Conservation (phyloP, 2,113 vertebrate genomes). For the Pitta sordida region DNA sequence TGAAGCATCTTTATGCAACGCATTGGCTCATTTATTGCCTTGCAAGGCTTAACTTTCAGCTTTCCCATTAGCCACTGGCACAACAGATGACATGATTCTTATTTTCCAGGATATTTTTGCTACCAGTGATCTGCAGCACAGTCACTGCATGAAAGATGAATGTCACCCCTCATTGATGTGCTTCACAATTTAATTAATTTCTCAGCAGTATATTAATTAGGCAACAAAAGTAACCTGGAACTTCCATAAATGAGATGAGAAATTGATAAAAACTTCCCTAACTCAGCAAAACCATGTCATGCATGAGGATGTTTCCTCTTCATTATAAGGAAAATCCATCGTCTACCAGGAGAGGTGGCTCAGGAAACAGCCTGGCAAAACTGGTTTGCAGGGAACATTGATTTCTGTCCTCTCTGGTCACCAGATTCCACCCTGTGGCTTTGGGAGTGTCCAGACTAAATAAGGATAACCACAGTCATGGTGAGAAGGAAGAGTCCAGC, state of each 20-base stretch:
- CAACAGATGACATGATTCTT: not conserved
- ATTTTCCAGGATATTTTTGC: not conserved
- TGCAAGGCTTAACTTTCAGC: not conserved
- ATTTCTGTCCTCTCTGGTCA: not conserved
- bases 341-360: not conserved
- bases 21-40: not conserved
- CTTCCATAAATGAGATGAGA: conserved; percentile 66
- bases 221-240: conserved; percentile 50
- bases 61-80: not conserved
- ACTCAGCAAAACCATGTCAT: not conserved
- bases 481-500: not conserved
- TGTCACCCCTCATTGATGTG: conserved; percentile 28
- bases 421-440: not conserved
- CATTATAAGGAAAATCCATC: not conserved
- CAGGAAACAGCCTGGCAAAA: not conserved
- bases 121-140: conserved; percentile 41
- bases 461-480: not conserved
- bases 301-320: not conserved
- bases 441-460: not conserved
- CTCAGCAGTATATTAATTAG: conserved; percentile 73
- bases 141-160: conserved; percentile 47
- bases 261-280: conserved; percentile 35
- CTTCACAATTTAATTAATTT: conserved; percentile 71
- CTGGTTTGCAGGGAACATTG: not conserved
- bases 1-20: not conserved